Conservation (phyloP, 2,797 vertebrate species). For the Oreochromis mossambicus region DNA sequence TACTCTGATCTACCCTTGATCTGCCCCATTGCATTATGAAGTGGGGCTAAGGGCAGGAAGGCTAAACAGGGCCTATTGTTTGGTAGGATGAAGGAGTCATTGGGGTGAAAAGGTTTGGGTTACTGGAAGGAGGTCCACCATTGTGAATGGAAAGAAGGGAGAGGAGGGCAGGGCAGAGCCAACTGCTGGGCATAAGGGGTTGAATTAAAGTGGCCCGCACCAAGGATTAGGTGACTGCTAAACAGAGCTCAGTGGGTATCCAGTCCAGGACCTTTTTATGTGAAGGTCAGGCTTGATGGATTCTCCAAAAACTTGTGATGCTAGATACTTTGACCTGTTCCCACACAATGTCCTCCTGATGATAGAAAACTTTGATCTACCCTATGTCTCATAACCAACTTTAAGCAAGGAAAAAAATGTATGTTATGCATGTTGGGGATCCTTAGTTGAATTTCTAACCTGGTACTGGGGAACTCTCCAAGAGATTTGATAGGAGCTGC, state of each 20-base stretch:
- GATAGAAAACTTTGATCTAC: slow-evolving; percentile 22
- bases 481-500: not conserved
- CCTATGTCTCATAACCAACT: not conserved
- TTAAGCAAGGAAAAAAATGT: not conserved
- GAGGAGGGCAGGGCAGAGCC: slow-evolving; percentile 64
- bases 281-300: slow-evolving; percentile 70
- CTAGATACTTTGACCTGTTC: slow-evolving; percentile 65
- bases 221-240: slow-evolving; percentile 66
- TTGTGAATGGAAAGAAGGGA: slow-evolving; percentile 65
- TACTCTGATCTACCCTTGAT: slow-evolving; percentile 69
- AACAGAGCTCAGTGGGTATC: slow-evolving; percentile 50
- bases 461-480: not conserved
- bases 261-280: slow-evolving; percentile 65
- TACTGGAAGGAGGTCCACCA: slow-evolving; percentile 71
- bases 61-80: slow-evolving; percentile 75
- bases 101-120: slow-evolving; percentile 73
- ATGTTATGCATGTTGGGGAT: not conserved
- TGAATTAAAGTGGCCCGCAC: slow-evolving; percentile 57
- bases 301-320: slow-evolving; percentile 48
- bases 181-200: slow-evolving; percentile 63
- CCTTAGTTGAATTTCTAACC: not conserved
- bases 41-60: slow-evolving; percentile 50
- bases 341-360: slow-evolving; percentile 49
- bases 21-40: slow-evolving; percentile 66
- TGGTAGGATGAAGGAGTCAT: slow-evolving; percentile 66